Base-by-base conservation (phyloP, 2,888 invertebrate genomes). In the Homarus gammarus region DNA sequence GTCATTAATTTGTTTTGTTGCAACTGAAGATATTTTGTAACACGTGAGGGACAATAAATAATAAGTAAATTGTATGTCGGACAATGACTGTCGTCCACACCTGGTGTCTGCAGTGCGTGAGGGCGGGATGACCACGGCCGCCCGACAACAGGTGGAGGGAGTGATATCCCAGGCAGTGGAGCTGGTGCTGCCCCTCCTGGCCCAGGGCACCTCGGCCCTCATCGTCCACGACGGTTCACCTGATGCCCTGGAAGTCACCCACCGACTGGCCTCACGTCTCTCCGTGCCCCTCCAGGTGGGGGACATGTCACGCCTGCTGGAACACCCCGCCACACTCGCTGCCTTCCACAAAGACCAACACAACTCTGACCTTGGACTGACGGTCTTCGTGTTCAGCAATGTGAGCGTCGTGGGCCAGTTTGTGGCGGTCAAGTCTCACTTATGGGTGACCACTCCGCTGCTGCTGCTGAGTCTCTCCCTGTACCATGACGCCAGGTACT, bases 401-500 rank as follows among this genome's bases (percentile, higher is more conserved):
- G 73, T 73, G 10, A 73, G 40, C 44, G n/a, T 40, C n/a, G 38
- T n/a, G 33, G n/a, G 38, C n/a, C 73, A 22, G 18, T 38, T 73
- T 31, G 36, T 40, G 40, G n/a, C 40, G 40, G 73, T n/a, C 31
- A 38, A 40, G 40, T n/a, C 22, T n/a, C 73, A n/a, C 44, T 36
- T 38, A 22, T 40, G 44, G 18, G 18, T 73, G 0, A 73, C 36
- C 10, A 38, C 40, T 38, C 38, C 73, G 12, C 40, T 73, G 40
- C 73, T 73, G 40, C 73, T 73, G 73, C 38, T 73, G 40, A 73
- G 73, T 22, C 73, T 73, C 38, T 73, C 73, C 40, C 18, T 40
- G 10, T 2, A 18, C 73, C 3, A 22, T 18, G 40, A 73, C 27
- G 73, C 18, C n/a, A 73, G 73, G 73, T 73, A 72, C 44, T 8